Conservation (phyloP, 1,140 invertebrate genomes). For the Lanistes nyassanus region DNA sequence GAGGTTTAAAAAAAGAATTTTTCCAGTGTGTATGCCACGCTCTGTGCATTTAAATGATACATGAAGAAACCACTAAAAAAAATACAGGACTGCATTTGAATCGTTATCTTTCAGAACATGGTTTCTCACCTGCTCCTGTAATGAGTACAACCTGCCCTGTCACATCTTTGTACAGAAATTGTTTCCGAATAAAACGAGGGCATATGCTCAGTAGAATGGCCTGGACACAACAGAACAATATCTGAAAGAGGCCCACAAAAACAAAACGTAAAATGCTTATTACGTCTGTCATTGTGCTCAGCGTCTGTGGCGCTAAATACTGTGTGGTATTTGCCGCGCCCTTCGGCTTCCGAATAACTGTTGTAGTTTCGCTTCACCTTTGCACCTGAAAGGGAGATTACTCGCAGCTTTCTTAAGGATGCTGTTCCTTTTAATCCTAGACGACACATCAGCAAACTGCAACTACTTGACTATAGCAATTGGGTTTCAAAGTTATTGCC, state of each 20-base stretch:
- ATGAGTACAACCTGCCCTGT: conserved; percentile 84
- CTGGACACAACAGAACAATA: conserved; percentile 40
- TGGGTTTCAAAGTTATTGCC: no score
- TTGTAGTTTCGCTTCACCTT: not conserved
- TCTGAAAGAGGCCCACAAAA: conserved; percentile 20
- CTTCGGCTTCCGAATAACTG: no score
- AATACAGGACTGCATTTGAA: no score
- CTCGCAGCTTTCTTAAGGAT: not conserved
- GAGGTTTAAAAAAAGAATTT: no score
- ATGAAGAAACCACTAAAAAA: no score
- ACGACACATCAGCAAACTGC: not conserved
- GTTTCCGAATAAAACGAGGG: conserved; percentile 33
- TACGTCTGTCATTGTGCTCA: conserved; percentile 4
- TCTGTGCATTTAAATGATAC: no score
- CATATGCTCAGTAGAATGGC: conserved; percentile 39
- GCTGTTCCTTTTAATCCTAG: not conserved
- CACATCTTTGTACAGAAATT: conserved; percentile 65
- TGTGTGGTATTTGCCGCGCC: not conserved
- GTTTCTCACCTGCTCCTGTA: conserved; percentile 84
- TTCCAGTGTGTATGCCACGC: no score
- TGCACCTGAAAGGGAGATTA: not conserved
- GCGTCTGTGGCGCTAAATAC: not conserved
- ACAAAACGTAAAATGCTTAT: conserved; percentile 21
- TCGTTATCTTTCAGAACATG: no score
- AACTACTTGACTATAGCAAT: not conserved